phyloP scores from a whole-genome alignment of 1,140 invertebrate genomes.

The Zaprionus ghesquierei region DNA sequence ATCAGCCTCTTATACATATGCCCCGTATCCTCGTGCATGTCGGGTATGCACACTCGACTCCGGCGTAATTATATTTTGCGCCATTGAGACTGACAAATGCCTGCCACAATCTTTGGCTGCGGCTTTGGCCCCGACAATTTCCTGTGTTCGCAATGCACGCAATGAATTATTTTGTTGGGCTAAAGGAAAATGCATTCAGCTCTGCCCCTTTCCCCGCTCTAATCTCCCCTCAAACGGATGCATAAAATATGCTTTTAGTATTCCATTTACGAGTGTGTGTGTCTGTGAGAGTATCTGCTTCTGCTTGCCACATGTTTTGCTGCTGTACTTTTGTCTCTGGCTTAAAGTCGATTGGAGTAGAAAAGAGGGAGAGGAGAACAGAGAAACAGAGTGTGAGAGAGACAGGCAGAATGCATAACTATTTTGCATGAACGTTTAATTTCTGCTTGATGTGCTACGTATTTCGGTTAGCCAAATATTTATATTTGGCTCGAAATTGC shows the following conservation, averaged over 20 bases:
- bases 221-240: neutral
- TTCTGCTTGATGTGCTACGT: constrained; percentile 46
- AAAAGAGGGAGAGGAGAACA: neutral
- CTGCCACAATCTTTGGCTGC: neutral
- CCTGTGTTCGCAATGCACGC: neutral
- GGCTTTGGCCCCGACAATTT: neutral
- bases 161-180: neutral
- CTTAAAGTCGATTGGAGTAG: constrained; percentile 16
- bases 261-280: constrained; percentile 7
- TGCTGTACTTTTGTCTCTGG: neutral
- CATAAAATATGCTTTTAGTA: constrained; percentile 21
- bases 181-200: neutral
- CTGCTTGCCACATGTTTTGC: neutral
- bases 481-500: constrained; percentile 35
- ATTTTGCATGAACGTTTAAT: constrained; percentile 62
- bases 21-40: neutral
- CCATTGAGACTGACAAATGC: neutral
- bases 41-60: neutral
- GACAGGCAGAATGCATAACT: constrained; percentile 30
- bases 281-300: neutral
- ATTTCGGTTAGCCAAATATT: constrained; percentile 58
- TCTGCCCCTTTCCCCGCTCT: neutral
- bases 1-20: neutral
- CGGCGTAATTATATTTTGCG: neutral
- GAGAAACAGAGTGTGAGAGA: neutral